These are phyloP conservation scores for Eurytemora carolleeae DNA, from an alignment of 1,140 invertebrate species.

Conservation along the genomic window DNA sequence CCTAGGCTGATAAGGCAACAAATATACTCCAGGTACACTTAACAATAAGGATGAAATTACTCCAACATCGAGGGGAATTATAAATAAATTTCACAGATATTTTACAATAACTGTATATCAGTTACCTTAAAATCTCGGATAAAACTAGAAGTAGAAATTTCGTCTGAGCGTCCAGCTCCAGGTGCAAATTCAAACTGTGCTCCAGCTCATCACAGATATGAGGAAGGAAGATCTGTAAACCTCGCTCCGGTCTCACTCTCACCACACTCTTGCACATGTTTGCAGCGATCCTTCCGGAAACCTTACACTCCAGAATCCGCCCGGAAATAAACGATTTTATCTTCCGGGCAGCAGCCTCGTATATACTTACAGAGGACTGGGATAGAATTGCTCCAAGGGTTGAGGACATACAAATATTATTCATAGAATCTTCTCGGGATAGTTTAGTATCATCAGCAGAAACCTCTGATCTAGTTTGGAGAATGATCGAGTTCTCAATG, in stretches of 20 bases:
- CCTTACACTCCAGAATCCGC: conserved; percentile 53
- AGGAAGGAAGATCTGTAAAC: conserved; percentile 48
- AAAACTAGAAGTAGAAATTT: background rate
- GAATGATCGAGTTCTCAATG: conserved; percentile 48
- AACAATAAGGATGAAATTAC: too few species aligned
- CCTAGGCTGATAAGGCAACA: too few species aligned
- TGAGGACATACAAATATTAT: conserved; percentile 44
- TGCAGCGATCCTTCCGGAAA: conserved; percentile 53
- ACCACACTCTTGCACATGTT: conserved; percentile 46
- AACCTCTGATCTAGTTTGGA: conserved; percentile 34
- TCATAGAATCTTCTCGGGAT: conserved; percentile 44
- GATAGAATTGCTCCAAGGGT: conserved; percentile 42
- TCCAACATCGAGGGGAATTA: too few species aligned
- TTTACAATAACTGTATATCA: too few species aligned
- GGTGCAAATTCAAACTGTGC: background rate
- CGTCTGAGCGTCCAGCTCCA: background rate
- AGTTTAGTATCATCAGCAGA: conserved; percentile 34
- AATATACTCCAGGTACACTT: too few species aligned
- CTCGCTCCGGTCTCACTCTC: conserved; percentile 38
- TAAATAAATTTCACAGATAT: too few species aligned
- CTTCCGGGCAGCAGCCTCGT: conserved; percentile 44
- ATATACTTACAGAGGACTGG: conserved; percentile 40
- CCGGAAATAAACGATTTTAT: conserved; percentile 47
- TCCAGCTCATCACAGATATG: conserved; percentile 21
- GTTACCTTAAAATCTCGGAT: background rate